Conservation (phyloP, 2,888 invertebrate genomes). For the Ophion slaviceki region DNA sequence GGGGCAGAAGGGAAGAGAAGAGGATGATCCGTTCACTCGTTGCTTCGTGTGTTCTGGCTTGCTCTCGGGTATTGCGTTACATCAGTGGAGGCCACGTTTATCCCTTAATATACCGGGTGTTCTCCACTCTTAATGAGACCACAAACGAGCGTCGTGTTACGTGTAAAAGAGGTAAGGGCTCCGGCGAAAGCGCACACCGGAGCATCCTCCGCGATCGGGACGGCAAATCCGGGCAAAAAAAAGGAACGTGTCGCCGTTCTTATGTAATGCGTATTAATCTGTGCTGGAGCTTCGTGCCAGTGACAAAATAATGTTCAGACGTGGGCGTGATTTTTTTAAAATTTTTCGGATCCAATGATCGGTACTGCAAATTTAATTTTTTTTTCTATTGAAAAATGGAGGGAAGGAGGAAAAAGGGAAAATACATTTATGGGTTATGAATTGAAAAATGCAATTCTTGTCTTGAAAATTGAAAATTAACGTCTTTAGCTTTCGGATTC, state of each 20-base stretch:
- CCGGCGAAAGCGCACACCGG: constrained; percentile 9
- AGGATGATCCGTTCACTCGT: constrained; percentile 37
- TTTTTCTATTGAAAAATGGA: neutral
- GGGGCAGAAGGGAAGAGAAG: neutral
- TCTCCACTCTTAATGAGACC: constrained; percentile 78
- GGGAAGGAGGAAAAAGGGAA: neutral
- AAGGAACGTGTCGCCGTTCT: neutral
- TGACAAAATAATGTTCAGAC: neutral
- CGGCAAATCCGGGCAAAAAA: neutral
- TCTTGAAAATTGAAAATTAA: neutral
- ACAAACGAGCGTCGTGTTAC: constrained; percentile 80
- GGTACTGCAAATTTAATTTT: neutral
- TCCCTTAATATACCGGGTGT: constrained; percentile 80
- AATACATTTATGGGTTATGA: neutral
- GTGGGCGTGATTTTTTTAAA: neutral
- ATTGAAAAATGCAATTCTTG: neutral
- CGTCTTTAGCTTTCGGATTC: neutral
- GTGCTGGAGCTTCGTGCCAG: neutral
- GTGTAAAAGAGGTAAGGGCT: constrained; percentile 51
- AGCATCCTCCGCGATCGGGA: constrained; percentile 23
- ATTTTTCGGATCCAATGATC: neutral
- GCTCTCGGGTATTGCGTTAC: constrained; percentile 80
- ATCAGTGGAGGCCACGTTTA: constrained; percentile 77
- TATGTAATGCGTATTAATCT: neutral
- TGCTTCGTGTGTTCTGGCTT: constrained; percentile 20